Evolutionary conservation across 2,113 vertebrate species (phyloP), one percentile per base, ranked within the genome.

Genomic region (Alethe castanea): DNA sequence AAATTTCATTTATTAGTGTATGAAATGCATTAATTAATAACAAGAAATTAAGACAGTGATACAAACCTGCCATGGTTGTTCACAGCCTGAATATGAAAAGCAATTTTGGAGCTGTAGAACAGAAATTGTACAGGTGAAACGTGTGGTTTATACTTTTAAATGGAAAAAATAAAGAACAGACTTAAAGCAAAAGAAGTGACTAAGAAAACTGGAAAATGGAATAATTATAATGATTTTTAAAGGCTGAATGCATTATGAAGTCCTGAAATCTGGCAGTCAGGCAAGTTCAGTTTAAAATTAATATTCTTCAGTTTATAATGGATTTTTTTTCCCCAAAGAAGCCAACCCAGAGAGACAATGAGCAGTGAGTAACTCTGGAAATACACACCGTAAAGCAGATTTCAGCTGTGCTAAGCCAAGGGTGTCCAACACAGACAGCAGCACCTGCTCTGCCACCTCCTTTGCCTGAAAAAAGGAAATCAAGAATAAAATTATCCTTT

Each of bases 81-180:
- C 96, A 99, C 98, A 92, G 99, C 99, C 90, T 99, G 98, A 87
- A 99, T 99, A 66, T 92, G 98, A 96, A 99, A 99, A 86, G 98
- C 80, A 29, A 97, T 97, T 97, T 98, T 99, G 88, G 99, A 99
- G 87, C 99, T 99, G 86, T 3, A 86, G 65, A 65, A 91, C 16
- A 97, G 64, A 94, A 91, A 86, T 26, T 28, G 59, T 5, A 71
- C 6, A 9, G 67, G 81, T 96, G 56, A 97, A 79, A 80, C 3
- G 7, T 0, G 1, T 9, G 53, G 4, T 53, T 64, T 33, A 11
- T 36, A n/a, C 31, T 54, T 35, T 14, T 18, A 23, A 15, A 36
- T 1, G 7, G n/a, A 3, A 59, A 67, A 67, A 3, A 59, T 60
- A 69, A 86, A 60, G 14, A 42, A 61, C 1, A 50, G 20, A 50